Evolutionary conservation across 53 echinoderm and acorn worm species (phyloP), one percentile per base, ranked within the genome.

Genomic region (Paracentrotus lividus): DNA sequence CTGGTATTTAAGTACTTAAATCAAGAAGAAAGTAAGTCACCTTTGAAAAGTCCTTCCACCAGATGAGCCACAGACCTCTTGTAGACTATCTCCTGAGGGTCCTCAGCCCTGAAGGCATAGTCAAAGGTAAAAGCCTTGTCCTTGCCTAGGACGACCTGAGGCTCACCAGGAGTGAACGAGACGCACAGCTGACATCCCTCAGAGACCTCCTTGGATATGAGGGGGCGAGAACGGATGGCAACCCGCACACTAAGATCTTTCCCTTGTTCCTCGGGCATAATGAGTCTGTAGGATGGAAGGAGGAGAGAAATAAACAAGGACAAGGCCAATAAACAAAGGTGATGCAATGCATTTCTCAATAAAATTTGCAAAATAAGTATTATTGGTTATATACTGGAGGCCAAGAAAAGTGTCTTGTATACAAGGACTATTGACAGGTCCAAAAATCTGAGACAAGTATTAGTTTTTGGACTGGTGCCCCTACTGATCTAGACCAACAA

Each of bases 61-160:
- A 99, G 96, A 34, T 94, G 91, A 18, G 42, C 55, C 12, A 98
- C 96, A 14, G 93, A 96, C 53, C 93, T 94, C 49, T 81, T 87
- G 77, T 95, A 97, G 52, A 99, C 96, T 20, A 67, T 21, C 40
- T 96, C 90, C 86, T 99, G 99, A 7, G 88, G 45, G 15, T 94
- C 93, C n/a, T 96, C 85, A 9, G 97, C 88, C 33, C 96, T 94
- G 38, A 96, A 99, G 26, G 90, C 97, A 93, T 93, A 99, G 92
- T 99, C 99, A 65, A 96, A 99, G 23, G 99, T 99, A 90, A 99
- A 99, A 5, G 99, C 97, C 78, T 99, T 99, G 93, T 97, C 93
- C 92, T 96, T 97, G 10, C 99, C 99, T n/a, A 99, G 93, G n/a
- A 99, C 93, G 0, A 99, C 95, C 33, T 99, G 99, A n/a, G 97